These are phyloP conservation scores for Elanus axillaris DNA, from an alignment of 2,113 vertebrate species.

Conservation along the genomic window DNA sequence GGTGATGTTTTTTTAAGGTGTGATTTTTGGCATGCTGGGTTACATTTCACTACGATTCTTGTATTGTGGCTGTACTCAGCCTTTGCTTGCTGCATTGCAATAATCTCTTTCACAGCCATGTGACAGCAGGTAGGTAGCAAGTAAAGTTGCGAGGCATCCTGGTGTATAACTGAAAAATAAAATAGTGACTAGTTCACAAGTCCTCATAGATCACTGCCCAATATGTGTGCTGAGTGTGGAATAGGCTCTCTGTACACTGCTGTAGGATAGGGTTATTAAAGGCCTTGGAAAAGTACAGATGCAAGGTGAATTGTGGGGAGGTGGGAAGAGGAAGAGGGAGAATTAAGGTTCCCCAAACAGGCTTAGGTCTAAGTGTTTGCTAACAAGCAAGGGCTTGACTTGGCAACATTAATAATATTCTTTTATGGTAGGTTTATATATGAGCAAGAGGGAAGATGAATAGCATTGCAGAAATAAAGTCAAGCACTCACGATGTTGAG, in stretches of 20 bases:
- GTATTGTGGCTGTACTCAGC: background rate
- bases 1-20: background rate
- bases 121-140: background rate
- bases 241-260: background rate
- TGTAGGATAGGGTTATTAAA: background rate
- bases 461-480: slow-evolving; percentile 45
- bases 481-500: background rate
- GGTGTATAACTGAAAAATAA: background rate
- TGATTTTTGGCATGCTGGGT: background rate
- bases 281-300: background rate
- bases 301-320: background rate
- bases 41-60: background rate
- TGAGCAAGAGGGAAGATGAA: slow-evolving; percentile 36
- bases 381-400: slow-evolving; percentile 2
- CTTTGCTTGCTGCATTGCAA: background rate
- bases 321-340: background rate
- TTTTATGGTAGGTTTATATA: slow-evolving; percentile 29
- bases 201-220: background rate
- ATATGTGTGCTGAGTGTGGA: background rate
- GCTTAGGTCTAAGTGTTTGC: slow-evolving; percentile 22
- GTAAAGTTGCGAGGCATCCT: background rate
- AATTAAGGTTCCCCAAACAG: slow-evolving; percentile 4
- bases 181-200: background rate
- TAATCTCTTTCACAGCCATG: background rate
- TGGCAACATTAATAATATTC: slow-evolving; percentile 42